Conservation (phyloP, 2,888 invertebrate genomes). For the Imbricaverruca yamaguchii region DNA sequence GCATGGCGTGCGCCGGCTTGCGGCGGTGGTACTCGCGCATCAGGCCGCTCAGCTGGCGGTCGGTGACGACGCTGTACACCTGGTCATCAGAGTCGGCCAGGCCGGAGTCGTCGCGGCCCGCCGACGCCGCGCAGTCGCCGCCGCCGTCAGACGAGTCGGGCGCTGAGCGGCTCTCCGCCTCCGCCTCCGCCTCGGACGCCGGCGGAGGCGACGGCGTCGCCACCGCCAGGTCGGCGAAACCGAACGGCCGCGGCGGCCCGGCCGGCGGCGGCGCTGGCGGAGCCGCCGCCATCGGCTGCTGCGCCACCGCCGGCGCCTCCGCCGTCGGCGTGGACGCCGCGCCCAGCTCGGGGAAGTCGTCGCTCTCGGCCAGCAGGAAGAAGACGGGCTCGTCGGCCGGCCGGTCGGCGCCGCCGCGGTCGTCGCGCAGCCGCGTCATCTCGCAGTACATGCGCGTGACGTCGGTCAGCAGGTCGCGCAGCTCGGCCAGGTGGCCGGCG, state of each 20-base stretch:
- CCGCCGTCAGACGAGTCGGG: background rate
- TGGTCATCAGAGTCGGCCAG: slow-evolving; percentile 33
- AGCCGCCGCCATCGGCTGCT: background rate
- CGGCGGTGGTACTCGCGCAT: slow-evolving; percentile 50
- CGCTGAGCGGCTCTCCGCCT: background rate
- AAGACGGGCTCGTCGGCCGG: background rate
- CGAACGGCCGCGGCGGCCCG: slow-evolving; percentile 3
- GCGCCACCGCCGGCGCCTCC: background rate
- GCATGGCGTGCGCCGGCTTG: slow-evolving; percentile 47
- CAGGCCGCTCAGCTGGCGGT: slow-evolving; percentile 45
- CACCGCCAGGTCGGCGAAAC: background rate
- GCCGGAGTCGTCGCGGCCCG: background rate
- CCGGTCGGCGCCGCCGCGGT: background rate
- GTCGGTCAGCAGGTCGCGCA: background rate
- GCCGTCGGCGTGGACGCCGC: background rate
- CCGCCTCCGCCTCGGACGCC: background rate
- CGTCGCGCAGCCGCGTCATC: background rate
- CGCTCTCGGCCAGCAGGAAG: background rate
- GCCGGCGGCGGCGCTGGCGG: background rate
- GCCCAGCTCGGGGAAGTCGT: background rate
- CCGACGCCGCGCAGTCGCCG: background rate
- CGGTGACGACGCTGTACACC: slow-evolving; percentile 45
- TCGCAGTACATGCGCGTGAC: background rate
- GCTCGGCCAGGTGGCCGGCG: background rate
- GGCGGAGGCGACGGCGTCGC: background rate